Conservation (phyloP, 2,797 vertebrate species). For the Ispidina lecontei region DNA sequence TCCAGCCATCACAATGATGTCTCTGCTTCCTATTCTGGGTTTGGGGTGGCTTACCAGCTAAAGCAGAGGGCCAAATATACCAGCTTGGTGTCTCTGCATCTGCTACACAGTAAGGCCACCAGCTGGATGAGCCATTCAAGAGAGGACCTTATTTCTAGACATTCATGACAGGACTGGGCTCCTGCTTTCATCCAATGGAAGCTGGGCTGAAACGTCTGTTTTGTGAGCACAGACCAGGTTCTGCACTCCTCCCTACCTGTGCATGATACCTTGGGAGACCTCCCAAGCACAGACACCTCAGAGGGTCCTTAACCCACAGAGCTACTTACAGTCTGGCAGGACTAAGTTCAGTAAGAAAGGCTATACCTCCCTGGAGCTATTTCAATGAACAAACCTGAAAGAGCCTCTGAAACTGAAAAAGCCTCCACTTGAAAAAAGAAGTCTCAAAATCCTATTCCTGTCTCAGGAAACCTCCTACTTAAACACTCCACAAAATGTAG, state of each 20-base stretch:
- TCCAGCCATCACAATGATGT: not conserved
- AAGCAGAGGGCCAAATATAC: not conserved
- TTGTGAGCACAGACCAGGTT: not conserved
- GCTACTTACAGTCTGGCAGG: not conserved
- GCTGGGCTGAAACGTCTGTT: not conserved
- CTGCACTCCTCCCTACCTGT: accelerated
- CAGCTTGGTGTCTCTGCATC: not conserved
- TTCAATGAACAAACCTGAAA: not conserved
- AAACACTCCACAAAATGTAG: not conserved
- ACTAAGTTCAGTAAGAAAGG: not conserved
- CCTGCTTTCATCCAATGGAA: not conserved
- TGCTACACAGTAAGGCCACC: not conserved
- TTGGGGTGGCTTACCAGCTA: not conserved
- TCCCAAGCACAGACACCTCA: not conserved
- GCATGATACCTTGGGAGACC: not conserved
- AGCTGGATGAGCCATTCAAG: not conserved
- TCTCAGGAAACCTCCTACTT: not conserved
- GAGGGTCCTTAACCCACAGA: accelerated
- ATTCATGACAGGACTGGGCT: not conserved
- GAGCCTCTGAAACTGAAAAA: not conserved
- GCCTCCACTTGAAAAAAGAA: not conserved
- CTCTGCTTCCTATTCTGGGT: not conserved
- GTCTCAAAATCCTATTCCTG: not conserved
- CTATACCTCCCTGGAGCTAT: not conserved
- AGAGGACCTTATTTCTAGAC: not conserved